These are phyloP conservation scores for Dryococelus australis DNA, from an alignment of 2,888 invertebrate genomes.

Conservation along the genomic window DNA sequence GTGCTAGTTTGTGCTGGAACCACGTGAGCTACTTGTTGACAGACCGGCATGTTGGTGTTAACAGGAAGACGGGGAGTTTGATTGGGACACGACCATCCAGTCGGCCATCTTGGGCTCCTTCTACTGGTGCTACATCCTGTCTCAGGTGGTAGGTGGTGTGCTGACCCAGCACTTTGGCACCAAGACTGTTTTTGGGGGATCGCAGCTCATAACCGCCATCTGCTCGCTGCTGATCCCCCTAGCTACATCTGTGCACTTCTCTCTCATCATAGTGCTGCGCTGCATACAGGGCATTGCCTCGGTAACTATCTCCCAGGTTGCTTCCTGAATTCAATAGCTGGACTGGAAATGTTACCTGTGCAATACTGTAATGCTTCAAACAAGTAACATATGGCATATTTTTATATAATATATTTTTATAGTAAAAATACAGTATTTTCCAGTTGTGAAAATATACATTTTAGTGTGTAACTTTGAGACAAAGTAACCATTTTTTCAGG, in stretches of 20 bases:
- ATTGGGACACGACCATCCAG: constrained; percentile 71
- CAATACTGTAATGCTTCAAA: too few relatives aligned
- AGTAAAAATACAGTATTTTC: too few relatives aligned
- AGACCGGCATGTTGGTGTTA: neutral
- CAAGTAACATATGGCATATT: too few relatives aligned
- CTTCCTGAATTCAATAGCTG: too few relatives aligned
- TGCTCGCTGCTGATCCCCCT: constrained; percentile 72
- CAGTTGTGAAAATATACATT: too few relatives aligned
- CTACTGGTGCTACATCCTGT: constrained; percentile 77
- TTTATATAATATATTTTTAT: too few relatives aligned
- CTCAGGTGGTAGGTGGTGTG: constrained; percentile 73
- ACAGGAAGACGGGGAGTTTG: constrained; percentile 64
- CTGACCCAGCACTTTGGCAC: constrained; percentile 76
- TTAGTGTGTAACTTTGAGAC: too few relatives aligned
- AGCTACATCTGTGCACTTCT: constrained; percentile 69
- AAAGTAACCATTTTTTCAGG: too few relatives aligned
- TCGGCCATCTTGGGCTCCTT: constrained; percentile 72
- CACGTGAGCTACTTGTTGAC: too few relatives aligned
- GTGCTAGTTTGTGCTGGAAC: too few relatives aligned
- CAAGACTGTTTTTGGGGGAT: constrained; percentile 73
- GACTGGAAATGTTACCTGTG: too few relatives aligned
- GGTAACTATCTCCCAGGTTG: constrained; percentile 57
- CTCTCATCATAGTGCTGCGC: constrained; percentile 67
- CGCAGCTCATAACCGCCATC: constrained; percentile 72
- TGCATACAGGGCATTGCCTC: constrained; percentile 75